Evolutionary conservation across 2,797 vertebrate species (phyloP).

Genomic region (Falco biarmicus): DNA sequence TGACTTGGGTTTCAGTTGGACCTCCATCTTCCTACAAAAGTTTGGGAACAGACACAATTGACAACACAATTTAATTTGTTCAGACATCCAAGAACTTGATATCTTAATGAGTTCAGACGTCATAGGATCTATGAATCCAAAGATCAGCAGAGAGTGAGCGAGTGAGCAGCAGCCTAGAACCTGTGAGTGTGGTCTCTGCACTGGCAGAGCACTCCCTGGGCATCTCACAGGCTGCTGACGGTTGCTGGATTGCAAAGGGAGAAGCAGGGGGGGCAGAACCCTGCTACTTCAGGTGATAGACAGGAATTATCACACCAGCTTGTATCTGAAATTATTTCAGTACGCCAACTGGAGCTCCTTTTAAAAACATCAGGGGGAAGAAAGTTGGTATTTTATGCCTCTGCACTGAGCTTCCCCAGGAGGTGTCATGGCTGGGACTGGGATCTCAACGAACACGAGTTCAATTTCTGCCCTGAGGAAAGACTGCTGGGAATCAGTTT

Average conservation of each 20-base stretch:
- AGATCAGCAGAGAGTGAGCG: not conserved
- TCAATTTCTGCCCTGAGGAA: not conserved
- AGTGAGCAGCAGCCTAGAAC: not conserved
- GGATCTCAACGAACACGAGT: not conserved
- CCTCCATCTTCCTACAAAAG: not conserved
- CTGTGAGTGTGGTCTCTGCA: not conserved
- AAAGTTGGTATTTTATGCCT: not conserved
- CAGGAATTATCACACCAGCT: not conserved
- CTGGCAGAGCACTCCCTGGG: rapidly evolving
- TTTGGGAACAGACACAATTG: not conserved
- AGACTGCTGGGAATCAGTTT: not conserved
- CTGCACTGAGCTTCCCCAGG: not conserved
- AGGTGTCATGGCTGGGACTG: not conserved
- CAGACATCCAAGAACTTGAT: not conserved
- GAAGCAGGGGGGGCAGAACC: not conserved
- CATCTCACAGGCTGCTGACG: not conserved
- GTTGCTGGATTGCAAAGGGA: not conserved
- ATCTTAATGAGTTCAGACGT: not conserved
- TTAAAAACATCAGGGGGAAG: not conserved
- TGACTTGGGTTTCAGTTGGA: not conserved
- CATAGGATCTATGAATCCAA: not conserved
- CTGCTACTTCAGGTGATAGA: not conserved
- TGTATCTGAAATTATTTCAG: not conserved
- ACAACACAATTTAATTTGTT: not conserved
- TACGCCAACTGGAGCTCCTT: not conserved